Conservation (phyloP, 1,140 invertebrate genomes). For the Dysdera silvatica region DNA sequence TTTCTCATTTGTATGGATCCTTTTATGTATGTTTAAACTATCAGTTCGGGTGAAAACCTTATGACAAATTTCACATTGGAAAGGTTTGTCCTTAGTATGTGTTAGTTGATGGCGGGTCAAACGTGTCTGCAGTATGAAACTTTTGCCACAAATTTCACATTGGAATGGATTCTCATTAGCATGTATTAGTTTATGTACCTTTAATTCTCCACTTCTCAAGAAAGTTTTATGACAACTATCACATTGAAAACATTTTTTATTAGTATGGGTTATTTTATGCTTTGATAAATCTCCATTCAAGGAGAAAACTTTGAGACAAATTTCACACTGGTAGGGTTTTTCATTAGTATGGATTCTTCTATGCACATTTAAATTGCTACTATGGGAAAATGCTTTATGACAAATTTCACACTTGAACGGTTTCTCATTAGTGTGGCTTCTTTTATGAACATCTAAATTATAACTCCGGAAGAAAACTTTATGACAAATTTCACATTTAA, state of each 20-base stretch:
- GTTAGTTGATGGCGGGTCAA: too few relatives aligned
- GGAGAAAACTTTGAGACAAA: slow-evolving; percentile 57
- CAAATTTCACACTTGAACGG: neutral
- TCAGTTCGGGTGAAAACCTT: too few relatives aligned
- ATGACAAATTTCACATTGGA: too few relatives aligned
- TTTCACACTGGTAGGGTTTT: slow-evolving; percentile 87
- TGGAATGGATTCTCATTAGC: too few relatives aligned
- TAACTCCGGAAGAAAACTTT: slow-evolving; percentile 32
- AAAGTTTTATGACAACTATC: too few relatives aligned
- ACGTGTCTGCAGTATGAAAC: too few relatives aligned
- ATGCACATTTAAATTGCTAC: slow-evolving; percentile 97
- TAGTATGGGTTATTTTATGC: neutral
- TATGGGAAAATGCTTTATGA: slow-evolving; percentile 47
- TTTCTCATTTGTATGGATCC: slow-evolving; percentile 56
- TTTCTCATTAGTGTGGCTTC: neutral
- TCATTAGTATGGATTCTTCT: slow-evolving; percentile 94
- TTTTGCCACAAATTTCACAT: too few relatives aligned
- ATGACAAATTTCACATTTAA: slow-evolving; percentile 86
- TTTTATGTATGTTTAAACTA: too few relatives aligned
- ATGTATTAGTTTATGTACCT: too few relatives aligned
- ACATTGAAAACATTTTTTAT: neutral
- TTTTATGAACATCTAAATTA: too few relatives aligned
- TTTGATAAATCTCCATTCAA: neutral
- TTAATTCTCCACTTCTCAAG: too few relatives aligned
- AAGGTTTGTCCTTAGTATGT: too few relatives aligned